Evolutionary conservation across 2,888 invertebrate genomes (phyloP), one percentile per base, ranked within the genome.

Genomic region (Drosophila maculinotata): DNA sequence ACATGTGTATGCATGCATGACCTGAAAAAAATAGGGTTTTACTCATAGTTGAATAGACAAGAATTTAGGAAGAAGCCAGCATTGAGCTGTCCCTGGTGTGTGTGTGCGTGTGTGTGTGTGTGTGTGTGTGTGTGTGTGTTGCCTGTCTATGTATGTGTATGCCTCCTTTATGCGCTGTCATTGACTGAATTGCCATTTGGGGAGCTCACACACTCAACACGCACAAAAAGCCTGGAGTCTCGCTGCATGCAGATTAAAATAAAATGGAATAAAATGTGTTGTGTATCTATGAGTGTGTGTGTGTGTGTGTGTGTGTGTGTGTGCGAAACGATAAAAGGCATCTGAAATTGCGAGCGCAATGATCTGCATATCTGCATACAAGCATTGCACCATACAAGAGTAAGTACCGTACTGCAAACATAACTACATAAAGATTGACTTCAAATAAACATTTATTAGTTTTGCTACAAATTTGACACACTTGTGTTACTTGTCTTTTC

Each of bases 171-270:
- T 84, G 84, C 67, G 33, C 63, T 69, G 84, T 78, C 84, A 84
- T 83, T 79, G 78, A 78, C 65, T 80, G 78, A 84, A 84, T 77
- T 84, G 77, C 68, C 62, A 68, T 80, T 82, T 77, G 92, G 99
- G 74, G 42, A 73, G 31, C 53, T 47, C 57, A 65, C 53, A 36
- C 47, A 51, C 44, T 45, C 30, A 47, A 26, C 31, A 45, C 25
- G 44, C 26, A 53, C 31, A 52, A n/a, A 45, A 30, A 26, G 10
- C 33, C 23, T 4, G 35, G 38, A 42, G 28, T 35, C 44, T 41
- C 17, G 35, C 38, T 36, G 33, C 49, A 74, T 54, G 30, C 42
- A 56, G 63, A 60, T 72, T 68, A 44, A 67, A 63, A 63, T 70
- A 47, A 68, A 67, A 53, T 62, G 65, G 35, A 17, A 70, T 48